Conservation (phyloP, 2,888 invertebrate species). For the Schizaphis graminum region DNA sequence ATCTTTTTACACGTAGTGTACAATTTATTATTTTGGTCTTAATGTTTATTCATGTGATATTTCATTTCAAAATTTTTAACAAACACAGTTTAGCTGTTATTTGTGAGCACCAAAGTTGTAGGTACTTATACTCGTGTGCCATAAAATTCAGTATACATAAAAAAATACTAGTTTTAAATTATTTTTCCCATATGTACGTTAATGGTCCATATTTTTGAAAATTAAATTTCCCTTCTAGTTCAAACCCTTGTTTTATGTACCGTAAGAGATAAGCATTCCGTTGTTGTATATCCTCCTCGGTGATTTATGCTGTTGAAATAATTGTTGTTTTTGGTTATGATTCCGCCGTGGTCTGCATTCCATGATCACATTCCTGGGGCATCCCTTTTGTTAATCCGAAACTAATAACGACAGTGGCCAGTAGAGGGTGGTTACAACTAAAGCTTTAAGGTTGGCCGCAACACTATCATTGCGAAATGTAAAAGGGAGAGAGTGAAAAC, state of each 20-base stretch:
- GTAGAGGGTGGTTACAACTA: constrained; percentile 35
- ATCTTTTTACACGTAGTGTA: neutral
- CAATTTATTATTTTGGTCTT: neutral
- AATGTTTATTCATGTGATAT: neutral
- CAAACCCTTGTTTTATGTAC: constrained; percentile 62
- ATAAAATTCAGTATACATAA: neutral
- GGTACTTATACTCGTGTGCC: neutral
- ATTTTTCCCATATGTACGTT: constrained; percentile 51
- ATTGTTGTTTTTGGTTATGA: constrained; percentile 65
- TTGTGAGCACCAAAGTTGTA: neutral
- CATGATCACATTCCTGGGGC: constrained; percentile 55
- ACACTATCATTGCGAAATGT: constrained; percentile 17
- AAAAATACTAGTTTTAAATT: constrained; percentile 39
- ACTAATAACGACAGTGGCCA: constrained; percentile 59
- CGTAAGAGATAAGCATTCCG: constrained; percentile 65
- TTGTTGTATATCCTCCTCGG: constrained; percentile 32
- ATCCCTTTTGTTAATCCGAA: constrained; percentile 65
- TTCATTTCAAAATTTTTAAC: constrained; percentile 19
- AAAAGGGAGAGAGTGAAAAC: neutral
- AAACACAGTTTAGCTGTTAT: neutral
- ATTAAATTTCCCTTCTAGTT: constrained; percentile 24
- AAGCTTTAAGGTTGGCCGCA: constrained; percentile 52
- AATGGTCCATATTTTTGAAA: constrained; percentile 52
- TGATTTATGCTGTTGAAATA: constrained; percentile 65
- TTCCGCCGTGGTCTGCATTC: constrained; percentile 54